These are phyloP conservation scores for Percopsis omiscomaycus DNA, from an alignment of 2,797 vertebrate species.

Conservation along the genomic window DNA sequence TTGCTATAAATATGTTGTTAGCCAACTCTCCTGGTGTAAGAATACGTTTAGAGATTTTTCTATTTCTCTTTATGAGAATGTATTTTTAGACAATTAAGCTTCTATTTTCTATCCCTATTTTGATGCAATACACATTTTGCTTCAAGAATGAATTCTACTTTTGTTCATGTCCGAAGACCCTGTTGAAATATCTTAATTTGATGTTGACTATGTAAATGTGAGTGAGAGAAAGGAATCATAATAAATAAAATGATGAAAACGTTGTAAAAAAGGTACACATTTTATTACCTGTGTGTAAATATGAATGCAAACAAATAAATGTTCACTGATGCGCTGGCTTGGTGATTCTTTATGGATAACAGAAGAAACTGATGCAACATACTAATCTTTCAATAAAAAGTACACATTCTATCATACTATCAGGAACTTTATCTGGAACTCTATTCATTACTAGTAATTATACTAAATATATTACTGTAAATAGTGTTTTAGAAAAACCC, in stretches of 20 bases:
- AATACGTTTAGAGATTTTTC: constrained; percentile 37
- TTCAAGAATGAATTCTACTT: constrained; percentile 33
- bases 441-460: no score
- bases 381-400: not conserved
- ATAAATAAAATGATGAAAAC: constrained; percentile 33
- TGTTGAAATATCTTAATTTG: constrained; percentile 17
- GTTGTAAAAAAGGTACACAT: constrained; percentile 66
- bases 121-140: constrained; percentile 30
- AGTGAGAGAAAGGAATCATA: constrained; percentile 65
- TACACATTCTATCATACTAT: not conserved
- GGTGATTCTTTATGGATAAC: constrained; percentile 50
- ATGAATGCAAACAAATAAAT: constrained; percentile 83
- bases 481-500: no score
- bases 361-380: not conserved
- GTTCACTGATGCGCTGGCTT: constrained; percentile 73
- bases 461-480: no score
- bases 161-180: constrained; percentile 28
- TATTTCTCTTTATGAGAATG: constrained; percentile 41
- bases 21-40: constrained; percentile 23
- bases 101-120: constrained; percentile 58
- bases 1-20: constrained; percentile 24
- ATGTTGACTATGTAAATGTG: constrained; percentile 59
- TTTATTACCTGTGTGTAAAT: constrained; percentile 86
- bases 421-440: no score
- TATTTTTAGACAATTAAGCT: constrained; percentile 52